Evolutionary conservation across 2,888 invertebrate species (phyloP), one percentile per base, ranked within the genome.

Genomic region (Lepidocyrtoides sp.): DNA sequence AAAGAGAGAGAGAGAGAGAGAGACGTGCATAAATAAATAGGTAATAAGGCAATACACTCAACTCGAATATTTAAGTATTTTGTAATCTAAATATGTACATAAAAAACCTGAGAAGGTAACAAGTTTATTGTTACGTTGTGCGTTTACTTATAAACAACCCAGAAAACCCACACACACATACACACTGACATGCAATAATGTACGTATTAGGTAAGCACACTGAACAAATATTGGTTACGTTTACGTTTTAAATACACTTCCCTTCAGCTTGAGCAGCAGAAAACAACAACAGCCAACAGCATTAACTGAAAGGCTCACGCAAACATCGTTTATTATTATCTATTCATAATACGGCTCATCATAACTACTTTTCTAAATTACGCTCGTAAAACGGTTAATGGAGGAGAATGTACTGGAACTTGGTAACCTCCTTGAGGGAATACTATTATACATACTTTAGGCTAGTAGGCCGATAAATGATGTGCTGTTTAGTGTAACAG

Each of bases 301-400:
- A 72, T 7, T 72, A 72, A 72, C 69, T 72, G 69, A 12, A 48
- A 75, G 69, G n/a, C 69, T 84, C 83, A 69, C 83, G 66, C 83
- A 69, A 84, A 44, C 66, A 69, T 69, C 44, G 75, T 75, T 75
- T 75, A 75, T 63, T 69, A 84, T 84, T 84, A 84, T 44, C 29
- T 48, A 84, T 84, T 84, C 83, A 84, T 84, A 84, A 84, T 84
- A 84, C 44, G 23, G 54, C 69, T 69, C 83, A 66, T 82, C 82
- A 63, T 82, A 82, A 84, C 63, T 84, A 84, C 83, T 63, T 84
- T 84, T 41, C 83, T 69, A 84, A 84, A 84, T 84, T 84, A 66
- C 63, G 29, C 66, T 84, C 66, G 83, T 84, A 84, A 69, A 84
- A 82, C 41, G 82, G 82, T 60, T 82, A 82, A 75, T 75, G 75